phyloP scores from a whole-genome alignment of 2,113 vertebrate species.

The Rhabdomys dilectus region DNA sequence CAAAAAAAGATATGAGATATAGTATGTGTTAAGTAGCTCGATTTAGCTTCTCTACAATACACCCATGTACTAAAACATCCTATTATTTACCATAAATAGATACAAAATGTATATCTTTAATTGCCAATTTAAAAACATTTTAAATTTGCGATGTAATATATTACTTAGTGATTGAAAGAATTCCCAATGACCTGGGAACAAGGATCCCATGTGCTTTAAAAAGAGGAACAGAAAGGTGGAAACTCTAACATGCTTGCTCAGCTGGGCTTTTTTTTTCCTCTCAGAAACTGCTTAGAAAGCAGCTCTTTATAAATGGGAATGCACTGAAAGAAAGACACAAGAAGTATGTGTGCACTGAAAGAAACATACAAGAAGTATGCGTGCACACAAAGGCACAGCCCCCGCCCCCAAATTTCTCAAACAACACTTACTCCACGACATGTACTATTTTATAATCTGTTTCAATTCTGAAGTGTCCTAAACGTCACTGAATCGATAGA shows the following conservation, averaged over 20 bases:
- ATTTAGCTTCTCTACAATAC: background rate
- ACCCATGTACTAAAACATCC: background rate
- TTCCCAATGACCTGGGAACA: background rate
- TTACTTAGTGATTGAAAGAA: background rate
- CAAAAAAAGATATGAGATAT: background rate
- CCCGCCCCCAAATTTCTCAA: background rate
- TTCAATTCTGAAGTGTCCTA: background rate
- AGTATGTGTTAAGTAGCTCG: background rate
- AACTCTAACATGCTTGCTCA: background rate
- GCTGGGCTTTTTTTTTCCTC: background rate
- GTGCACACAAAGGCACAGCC: background rate
- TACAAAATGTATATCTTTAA: background rate
- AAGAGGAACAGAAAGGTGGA: background rate
- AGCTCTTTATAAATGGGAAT: background rate
- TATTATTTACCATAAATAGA: background rate
- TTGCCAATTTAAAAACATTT: background rate
- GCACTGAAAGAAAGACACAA: slow-evolving; percentile 4
- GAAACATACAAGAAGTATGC: too few species aligned
- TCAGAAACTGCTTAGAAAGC: background rate
- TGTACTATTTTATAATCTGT: background rate
- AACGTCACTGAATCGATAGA: background rate
- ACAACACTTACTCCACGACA: background rate
- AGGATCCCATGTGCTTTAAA: background rate
- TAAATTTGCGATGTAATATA: background rate
- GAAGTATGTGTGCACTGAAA: too few species aligned